These are phyloP conservation scores for Hymenochirus boettgeri DNA, from an alignment of 2,113 vertebrate species.

Conservation along the genomic window DNA sequence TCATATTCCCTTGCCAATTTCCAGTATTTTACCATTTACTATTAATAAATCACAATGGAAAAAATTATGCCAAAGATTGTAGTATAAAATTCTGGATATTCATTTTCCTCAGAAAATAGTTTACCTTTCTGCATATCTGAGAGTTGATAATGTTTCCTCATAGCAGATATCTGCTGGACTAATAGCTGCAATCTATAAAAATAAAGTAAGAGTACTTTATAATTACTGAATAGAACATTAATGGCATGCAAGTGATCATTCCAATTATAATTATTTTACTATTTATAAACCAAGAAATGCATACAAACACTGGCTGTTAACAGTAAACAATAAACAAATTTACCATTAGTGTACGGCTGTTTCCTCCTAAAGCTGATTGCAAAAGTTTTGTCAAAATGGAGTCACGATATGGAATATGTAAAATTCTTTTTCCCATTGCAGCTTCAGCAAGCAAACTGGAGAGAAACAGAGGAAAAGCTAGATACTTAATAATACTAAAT, in stretches of 20 bases:
- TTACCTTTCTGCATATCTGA: constrained; percentile 79
- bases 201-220: not conserved
- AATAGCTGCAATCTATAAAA: constrained; percentile 70
- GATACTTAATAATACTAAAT: too few species aligned
- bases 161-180: constrained; percentile 84
- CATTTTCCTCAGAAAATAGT: too few species aligned
- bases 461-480: not conserved
- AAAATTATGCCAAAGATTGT: too few species aligned
- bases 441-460: constrained; percentile 72
- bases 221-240: too few species aligned
- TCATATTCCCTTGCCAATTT: too few species aligned
- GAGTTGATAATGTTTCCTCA: constrained; percentile 77
- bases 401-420: constrained; percentile 80
- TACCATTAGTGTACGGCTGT: constrained; percentile 83
- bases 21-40: too few species aligned
- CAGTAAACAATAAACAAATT: not conserved
- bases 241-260: too few species aligned
- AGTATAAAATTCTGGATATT: too few species aligned
- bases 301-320: too few species aligned
- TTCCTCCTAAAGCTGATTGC: constrained; percentile 79
- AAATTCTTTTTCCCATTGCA: constrained; percentile 67
- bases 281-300: too few species aligned
- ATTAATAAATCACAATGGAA: too few species aligned
- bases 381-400: constrained; percentile 81
- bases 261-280: too few species aligned